A percentile compares a stretch with the other conserved stretches of the same genome.
Conservation (phyloP, 1,140 invertebrate genomes). For the Drosophila azteca region DNA sequence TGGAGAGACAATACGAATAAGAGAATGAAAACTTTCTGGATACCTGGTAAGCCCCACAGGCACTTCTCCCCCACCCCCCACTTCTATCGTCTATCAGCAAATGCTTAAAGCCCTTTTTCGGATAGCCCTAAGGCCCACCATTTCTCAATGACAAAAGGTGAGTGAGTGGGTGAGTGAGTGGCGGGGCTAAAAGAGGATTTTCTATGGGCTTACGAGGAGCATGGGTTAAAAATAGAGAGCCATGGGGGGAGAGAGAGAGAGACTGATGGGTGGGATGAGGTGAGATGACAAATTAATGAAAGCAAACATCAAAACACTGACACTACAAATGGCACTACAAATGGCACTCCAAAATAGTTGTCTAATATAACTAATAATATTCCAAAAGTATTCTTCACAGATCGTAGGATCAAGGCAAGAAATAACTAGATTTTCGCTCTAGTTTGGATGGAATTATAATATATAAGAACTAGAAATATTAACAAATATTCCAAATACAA, state of each 20-base stretch:
- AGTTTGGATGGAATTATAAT: too few species aligned
- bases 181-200: slow-evolving; percentile 2
- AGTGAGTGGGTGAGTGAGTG: background rate
- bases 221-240: slow-evolving; percentile 5
- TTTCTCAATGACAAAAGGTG: slow-evolving; percentile 46
- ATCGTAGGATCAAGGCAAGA: too few species aligned
- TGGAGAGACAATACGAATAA: background rate
- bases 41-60: slow-evolving; percentile 42
- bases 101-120: slow-evolving; percentile 71
- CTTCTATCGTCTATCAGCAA: slow-evolving; percentile 52
- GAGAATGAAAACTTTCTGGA: background rate
- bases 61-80: background rate
- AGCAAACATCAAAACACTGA: too few species aligned
- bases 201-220: slow-evolving; percentile 9
- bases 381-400: too few species aligned
- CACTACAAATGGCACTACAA: too few species aligned
- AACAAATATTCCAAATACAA: too few species aligned
- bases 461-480: too few species aligned
- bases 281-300: too few species aligned
- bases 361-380: too few species aligned
- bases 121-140: slow-evolving; percentile 48
- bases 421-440: too few species aligned
- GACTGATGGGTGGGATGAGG: too few species aligned
- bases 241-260: background rate
- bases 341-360: too few species aligned